These are phyloP conservation scores for Balanococcus diminutus DNA, from an alignment of 2,888 invertebrate species.

Conservation along the genomic window DNA sequence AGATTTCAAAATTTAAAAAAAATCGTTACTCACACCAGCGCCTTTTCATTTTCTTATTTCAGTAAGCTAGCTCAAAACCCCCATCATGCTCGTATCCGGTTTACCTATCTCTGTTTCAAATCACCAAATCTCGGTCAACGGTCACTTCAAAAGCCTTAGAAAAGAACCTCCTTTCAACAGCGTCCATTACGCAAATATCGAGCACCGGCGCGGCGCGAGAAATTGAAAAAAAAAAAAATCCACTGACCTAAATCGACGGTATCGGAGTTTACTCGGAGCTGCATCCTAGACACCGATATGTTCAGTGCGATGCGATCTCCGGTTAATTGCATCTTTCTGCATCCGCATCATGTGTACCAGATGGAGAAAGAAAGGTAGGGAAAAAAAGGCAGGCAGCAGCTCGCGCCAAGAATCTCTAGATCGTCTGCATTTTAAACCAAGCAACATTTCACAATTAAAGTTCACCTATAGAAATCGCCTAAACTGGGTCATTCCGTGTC, in stretches of 20 bases:
- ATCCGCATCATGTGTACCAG: neutral
- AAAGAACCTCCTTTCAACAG: neutral
- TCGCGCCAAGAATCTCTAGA: constrained; percentile 24
- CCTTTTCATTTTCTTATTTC: too few relatives aligned
- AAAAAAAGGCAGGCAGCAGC: neutral
- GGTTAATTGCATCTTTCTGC: constrained; percentile 33
- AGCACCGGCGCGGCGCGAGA: neutral
- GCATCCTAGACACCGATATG: constrained; percentile 21
- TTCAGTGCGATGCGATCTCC: too few relatives aligned
- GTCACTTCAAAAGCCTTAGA: neutral
- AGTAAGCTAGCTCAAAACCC: neutral
- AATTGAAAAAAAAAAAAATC: neutral
- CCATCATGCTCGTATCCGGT: neutral
- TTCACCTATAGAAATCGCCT: constrained; percentile 19
- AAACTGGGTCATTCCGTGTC: constrained; percentile 38
- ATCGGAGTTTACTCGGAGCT: neutral
- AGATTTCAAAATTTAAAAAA: too few relatives aligned
- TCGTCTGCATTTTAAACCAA: constrained; percentile 16
- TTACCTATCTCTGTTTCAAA: neutral
- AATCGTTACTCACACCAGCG: too few relatives aligned
- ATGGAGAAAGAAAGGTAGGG: neutral
- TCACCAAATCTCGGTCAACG: neutral
- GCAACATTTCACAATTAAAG: constrained; percentile 33
- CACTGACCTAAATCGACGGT: neutral
- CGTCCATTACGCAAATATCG: constrained; percentile 6